Evolutionary conservation across 1,140 invertebrate genomes (phyloP), one percentile per base, ranked within the genome.

Genomic region (Nasonia giraulti): DNA sequence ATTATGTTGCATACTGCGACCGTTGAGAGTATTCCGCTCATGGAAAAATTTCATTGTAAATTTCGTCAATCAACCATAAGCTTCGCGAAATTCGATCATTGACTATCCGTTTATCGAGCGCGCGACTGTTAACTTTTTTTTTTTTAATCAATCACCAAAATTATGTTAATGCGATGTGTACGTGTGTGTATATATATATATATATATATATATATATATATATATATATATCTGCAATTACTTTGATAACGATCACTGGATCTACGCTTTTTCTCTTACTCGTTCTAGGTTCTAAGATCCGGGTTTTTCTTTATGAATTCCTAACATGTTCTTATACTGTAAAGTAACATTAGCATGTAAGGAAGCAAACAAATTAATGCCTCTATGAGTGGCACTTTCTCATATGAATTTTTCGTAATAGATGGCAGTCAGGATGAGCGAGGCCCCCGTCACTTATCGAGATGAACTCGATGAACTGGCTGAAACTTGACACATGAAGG

Each of bases 341-440:
- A 75, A 84, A 84, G 40, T 74, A 84, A 80, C 77, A 80, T 74
- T 84, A 84, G 68, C 11, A 40, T 27, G 23, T 80, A 84, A 84
- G 77, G 12, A 20, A 74, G 33, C 33, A 66, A 20, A 3, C n/a
- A 75, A 40, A 44, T 75, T 23, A 69, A 44, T 69, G 2, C 0
- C 55, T n/a, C 76, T 78, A 37, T 7, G 10, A 44, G 73, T 44
- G 14, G 14, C 6, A 62, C 23, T 79, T 79, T 68, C 77, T 84
- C 77, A 84, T 75, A 17, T 17, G 40, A 66, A 37, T 80, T 85
- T 85, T 81, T 84, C 50, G 68, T 31, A 77, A 68, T 85, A 85
- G 84, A 69, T 85, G 71, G 79, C 71, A 85, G 33, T 79, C 84
- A 81, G 84, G 84, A 80, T 85, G 84, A 85, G 50, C 47, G 27